These are phyloP conservation scores for Fringilla coelebs DNA, from an alignment of 2,797 vertebrate genomes.

Conservation along the genomic window DNA sequence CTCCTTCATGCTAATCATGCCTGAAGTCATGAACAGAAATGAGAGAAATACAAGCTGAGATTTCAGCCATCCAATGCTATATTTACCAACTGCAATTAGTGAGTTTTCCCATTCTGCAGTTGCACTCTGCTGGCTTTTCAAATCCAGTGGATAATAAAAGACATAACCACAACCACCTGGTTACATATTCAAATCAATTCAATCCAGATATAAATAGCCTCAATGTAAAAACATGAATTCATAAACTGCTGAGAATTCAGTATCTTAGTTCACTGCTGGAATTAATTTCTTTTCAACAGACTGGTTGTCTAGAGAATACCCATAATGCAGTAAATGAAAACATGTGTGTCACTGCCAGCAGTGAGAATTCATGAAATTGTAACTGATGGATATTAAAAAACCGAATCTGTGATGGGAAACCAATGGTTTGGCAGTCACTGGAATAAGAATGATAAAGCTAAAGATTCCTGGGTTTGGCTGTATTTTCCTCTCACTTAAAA, in stretches of 20 bases:
- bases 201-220: conserved; percentile 64
- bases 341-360: conserved; percentile 47
- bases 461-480: neutral
- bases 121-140: conserved; percentile 44
- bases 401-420: neutral
- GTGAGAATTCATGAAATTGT: conserved; percentile 14
- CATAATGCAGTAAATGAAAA: conserved; percentile 70
- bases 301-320: conserved; percentile 69
- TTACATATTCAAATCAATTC: conserved; percentile 63
- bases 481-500: neutral
- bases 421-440: neutral
- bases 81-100: conserved; percentile 15
- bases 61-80: neutral
- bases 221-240: conserved; percentile 63
- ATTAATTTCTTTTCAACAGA: conserved; percentile 75
- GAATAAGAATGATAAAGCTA: neutral
- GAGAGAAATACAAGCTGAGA: neutral
- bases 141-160: conserved; percentile 17
- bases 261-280: conserved; percentile 67
- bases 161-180: conserved; percentile 58
- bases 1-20: neutral
- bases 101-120: conserved; percentile 39
- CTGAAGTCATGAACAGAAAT: neutral
- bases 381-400: conserved; percentile 16
- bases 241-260: conserved; percentile 72